A percentile compares a stretch with the other conserved stretches of the same genome.
phyloP scores from a whole-genome alignment of 1,140 invertebrate genomes.

The Chrysopa pallens region DNA sequence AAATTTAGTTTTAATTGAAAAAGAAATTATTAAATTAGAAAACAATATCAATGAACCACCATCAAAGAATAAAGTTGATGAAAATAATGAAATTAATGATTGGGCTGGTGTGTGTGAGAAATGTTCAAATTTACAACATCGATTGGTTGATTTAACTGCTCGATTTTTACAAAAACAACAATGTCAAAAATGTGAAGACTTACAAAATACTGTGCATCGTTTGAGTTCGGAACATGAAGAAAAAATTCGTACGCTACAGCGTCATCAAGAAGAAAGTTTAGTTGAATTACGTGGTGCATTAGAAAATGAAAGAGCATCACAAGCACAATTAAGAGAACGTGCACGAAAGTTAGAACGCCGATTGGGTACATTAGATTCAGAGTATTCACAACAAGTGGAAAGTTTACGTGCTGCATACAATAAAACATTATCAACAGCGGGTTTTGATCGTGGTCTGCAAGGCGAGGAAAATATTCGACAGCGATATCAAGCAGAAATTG shows the following conservation, averaged over 20 bases:
- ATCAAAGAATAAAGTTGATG: neutral
- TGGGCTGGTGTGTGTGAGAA: slow-evolving; percentile 18
- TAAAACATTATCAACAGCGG: slow-evolving; percentile 24
- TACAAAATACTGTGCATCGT: slow-evolving; percentile 32
- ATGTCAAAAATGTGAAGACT: slow-evolving; percentile 36
- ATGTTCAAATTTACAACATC: slow-evolving; percentile 20
- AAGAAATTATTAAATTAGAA: neutral
- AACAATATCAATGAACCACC: neutral
- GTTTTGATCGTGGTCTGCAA: slow-evolving; percentile 14
- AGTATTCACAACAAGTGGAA: slow-evolving; percentile 60
- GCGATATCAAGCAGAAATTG: slow-evolving; percentile 70
- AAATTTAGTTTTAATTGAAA: neutral
- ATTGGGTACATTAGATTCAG: slow-evolving; percentile 49
- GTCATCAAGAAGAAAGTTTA: slow-evolving; percentile 19
- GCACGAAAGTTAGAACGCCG: slow-evolving; percentile 46
- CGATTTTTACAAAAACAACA: slow-evolving; percentile 13
- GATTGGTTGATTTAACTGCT: slow-evolving; percentile 24
- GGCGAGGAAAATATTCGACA: slow-evolving; percentile 50
- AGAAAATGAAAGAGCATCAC: slow-evolving; percentile 13
- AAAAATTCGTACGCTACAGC: slow-evolving; percentile 18
- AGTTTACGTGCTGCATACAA: slow-evolving; percentile 50
- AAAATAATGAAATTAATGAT: slow-evolving; percentile 8
- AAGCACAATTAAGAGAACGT: slow-evolving; percentile 26
- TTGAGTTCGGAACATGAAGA: slow-evolving; percentile 20
- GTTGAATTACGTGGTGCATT: slow-evolving; percentile 26